Evolutionary conservation across 2,797 vertebrate genomes (phyloP).

Genomic region (Sebastolobus altivelis): DNA sequence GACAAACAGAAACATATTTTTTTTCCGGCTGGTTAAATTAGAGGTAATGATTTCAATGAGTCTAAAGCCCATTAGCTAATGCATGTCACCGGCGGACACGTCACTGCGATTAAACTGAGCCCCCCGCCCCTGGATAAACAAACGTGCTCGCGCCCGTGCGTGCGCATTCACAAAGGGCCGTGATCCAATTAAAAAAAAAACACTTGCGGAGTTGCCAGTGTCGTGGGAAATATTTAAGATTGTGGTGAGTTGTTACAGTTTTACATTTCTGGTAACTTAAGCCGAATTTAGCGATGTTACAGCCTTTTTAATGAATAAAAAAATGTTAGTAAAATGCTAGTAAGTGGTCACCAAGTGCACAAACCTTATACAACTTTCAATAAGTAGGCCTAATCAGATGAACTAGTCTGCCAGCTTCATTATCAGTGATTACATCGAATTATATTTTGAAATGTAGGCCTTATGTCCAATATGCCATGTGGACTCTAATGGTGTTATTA

Average conservation of each 20-base stretch:
- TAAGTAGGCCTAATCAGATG: not conserved
- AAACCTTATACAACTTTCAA: not conserved
- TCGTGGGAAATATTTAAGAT: slow-evolving; percentile 20
- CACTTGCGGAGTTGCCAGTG: slow-evolving; percentile 20
- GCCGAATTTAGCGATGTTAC: not conserved
- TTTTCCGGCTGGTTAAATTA: slow-evolving; percentile 31
- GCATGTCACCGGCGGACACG: slow-evolving; percentile 37
- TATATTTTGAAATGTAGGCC: not conserved
- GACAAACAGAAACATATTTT: not conserved
- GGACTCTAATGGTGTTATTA: not conserved
- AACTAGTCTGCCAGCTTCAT: not conserved
- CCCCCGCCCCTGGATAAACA: slow-evolving; percentile 39
- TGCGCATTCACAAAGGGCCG: not conserved
- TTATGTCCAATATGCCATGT: not conserved
- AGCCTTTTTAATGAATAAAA: not conserved
- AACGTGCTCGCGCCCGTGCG: slow-evolving; percentile 15
- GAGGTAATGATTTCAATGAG: slow-evolving; percentile 47
- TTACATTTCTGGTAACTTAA: not conserved
- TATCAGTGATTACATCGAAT: not conserved
- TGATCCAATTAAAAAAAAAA: slow-evolving; percentile 37
- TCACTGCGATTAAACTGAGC: slow-evolving; percentile 57
- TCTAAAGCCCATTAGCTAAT: slow-evolving; percentile 52
- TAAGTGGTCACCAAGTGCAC: not conserved
- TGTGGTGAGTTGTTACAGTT: not conserved
- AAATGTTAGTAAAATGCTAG: no score